A percentile compares a stretch with the other conserved stretches of the same genome.
Conservation (phyloP, 2,888 invertebrate genomes). For the Lasius platythorax region DNA sequence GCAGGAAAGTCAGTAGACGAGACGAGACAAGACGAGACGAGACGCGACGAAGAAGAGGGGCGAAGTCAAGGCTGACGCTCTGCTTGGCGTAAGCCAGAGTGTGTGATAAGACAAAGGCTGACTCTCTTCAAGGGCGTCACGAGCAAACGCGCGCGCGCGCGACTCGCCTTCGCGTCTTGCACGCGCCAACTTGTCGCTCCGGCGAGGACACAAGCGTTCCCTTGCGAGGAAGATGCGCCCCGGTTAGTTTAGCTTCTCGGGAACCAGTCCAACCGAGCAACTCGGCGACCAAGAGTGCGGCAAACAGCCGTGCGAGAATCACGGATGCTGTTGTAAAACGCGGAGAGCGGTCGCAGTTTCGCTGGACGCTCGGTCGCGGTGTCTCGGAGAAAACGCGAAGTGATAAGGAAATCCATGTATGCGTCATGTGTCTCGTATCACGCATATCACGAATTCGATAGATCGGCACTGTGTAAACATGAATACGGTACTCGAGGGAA, state of each 20-base stretch:
- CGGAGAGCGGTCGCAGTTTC: neutral
- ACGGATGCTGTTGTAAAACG: neutral
- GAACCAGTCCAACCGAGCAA: conserved; percentile 55
- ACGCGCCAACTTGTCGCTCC: conserved; percentile 68
- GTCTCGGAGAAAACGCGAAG: neutral
- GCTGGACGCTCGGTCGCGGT: neutral
- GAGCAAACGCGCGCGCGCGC: conserved; percentile 37
- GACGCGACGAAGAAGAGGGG: conserved; percentile 60
- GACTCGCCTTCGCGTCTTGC: conserved; percentile 66
- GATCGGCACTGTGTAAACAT: neutral
- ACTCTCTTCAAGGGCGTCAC: conserved; percentile 82
- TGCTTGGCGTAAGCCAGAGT: conserved; percentile 75
- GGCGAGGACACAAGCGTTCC: conserved; percentile 48
- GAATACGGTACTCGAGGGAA: neutral
- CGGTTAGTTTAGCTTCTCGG: conserved; percentile 12
- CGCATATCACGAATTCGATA: neutral
- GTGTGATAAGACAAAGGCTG: conserved; percentile 84
- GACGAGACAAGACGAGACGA: conserved; percentile 11
- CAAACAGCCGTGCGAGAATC: conserved; percentile 13
- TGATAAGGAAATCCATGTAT: neutral
- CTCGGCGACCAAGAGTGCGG: neutral
- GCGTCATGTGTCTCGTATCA: neutral
- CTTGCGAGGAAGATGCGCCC: conserved; percentile 23
- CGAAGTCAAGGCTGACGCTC: conserved; percentile 83
- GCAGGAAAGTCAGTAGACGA: conserved; percentile 80